phyloP scores from a whole-genome alignment of 2,888 invertebrate genomes.

The Ditylenchus weischeri region DNA sequence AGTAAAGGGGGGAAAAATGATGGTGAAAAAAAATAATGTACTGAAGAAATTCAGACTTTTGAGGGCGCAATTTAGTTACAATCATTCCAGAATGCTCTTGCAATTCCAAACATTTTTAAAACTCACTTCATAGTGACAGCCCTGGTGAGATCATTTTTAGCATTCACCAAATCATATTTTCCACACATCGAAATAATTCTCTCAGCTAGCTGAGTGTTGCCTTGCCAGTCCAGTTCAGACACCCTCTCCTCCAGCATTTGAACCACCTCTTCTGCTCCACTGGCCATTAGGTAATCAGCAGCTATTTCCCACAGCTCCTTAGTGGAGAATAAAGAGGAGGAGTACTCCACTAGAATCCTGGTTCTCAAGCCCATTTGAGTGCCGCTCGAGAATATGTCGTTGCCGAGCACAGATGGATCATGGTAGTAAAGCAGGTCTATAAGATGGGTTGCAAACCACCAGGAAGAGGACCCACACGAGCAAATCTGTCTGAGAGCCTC shows the following conservation, averaged over 20 bases:
- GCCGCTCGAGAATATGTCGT: slow-evolving; percentile 1
- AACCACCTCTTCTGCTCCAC: slow-evolving; percentile 8
- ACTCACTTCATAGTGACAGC: slow-evolving; percentile 17
- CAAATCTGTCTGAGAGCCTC: slow-evolving; percentile 21
- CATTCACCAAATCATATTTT: slow-evolving; percentile 14
- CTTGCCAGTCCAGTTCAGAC: slow-evolving; percentile 15
- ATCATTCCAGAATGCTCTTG: too few species aligned
- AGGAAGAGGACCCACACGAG: slow-evolving; percentile 16
- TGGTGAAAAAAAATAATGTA: too few species aligned
- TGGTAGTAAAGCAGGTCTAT: slow-evolving; percentile 21
- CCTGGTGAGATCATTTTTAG: slow-evolving; percentile 13
- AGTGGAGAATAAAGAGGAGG: slow-evolving; percentile 15
- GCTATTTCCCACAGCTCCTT: slow-evolving; percentile 23
- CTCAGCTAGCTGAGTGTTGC: slow-evolving; percentile 17
- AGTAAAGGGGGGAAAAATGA: too few species aligned
- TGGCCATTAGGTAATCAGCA: slow-evolving; percentile 19
- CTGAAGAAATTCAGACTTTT: too few species aligned
- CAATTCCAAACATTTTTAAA: background rate
- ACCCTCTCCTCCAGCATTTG: slow-evolving; percentile 19
- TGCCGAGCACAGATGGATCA: slow-evolving; percentile 5
- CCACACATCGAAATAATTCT: slow-evolving; percentile 15
- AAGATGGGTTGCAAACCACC: slow-evolving; percentile 25
- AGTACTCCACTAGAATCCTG: slow-evolving; percentile 20
- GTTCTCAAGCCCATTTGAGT: slow-evolving; percentile 13
- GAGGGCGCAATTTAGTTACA: too few species aligned